Base-by-base conservation (phyloP, 2,888 invertebrate genomes). In the Scrobipalpa atriplicella region DNA sequence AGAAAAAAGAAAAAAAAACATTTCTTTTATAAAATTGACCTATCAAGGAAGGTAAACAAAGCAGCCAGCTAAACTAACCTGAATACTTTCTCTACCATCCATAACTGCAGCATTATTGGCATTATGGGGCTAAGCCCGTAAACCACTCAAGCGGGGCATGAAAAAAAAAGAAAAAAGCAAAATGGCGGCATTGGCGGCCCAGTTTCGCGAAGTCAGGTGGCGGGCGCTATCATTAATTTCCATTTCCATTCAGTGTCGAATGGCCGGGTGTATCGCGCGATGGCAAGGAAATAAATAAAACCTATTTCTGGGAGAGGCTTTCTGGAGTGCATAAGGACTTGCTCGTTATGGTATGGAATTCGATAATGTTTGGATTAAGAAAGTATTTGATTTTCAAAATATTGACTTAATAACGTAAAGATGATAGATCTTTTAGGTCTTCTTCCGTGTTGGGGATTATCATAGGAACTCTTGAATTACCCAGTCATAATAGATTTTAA, bases 171-270 rank as follows among this genome's bases (percentile, higher is more conserved):
- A 65, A 61, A 63, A 80, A 81, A 79, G 75, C 78, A 81, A 83
- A 83, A 29, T 29, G 29, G 29, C 29, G 29, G 29, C 29, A 29
- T 29, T 79, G 82, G 78, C 80, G 82, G 71, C 83, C 78, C 78
- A 82, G 80, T 84, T 83, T 81, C 75, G 80, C 81, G 77, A 85
- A 86, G 87, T 86, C 89, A 89, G 89, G 89, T 89, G 88, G 84
- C 81, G 78, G 78, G 80, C 78, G 80, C 86, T 82, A 82, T 86
- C 90, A 90, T 90, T 89, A 89, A 89, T 89, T 89, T 87, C 87
- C 81, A 89, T 89, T 89, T 87, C 87, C 81, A 89, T 89, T 89
- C 88, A 87, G 80, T 81, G 82, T 79, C 83, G 84, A 81, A 81
- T 78, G 74, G 79, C 75, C 72, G 71, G 76, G 75, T 80, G 78